Base-by-base conservation (phyloP, 2,888 invertebrate genomes). In the Lissonota sp. region DNA sequence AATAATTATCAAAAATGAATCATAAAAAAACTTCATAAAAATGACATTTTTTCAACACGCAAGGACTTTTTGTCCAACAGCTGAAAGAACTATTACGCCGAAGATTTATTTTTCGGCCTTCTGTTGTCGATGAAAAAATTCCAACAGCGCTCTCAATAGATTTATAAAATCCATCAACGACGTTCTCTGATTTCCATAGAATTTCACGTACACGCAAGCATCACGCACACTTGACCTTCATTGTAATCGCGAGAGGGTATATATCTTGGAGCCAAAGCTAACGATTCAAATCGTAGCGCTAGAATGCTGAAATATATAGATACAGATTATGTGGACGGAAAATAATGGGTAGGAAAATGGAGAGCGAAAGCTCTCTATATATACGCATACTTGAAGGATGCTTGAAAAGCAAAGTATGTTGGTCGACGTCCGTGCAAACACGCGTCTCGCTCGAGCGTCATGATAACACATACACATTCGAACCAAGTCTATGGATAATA, bases 361-460 rank as follows among this genome's bases (percentile, higher is more conserved):
- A 76, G 72, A 76, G 67, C 46, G 69, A 73, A 55, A 74, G 42
- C 70, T 77, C 60, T 58, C 12, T n/a, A n/a, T n/a, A n/a, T n/a
- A n/a, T n/a, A n/a, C n/a, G n/a, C n/a, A 46, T 66, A 14, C 16
- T 63, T 74, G 63, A 66, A 62, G 70, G 46, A 58, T 39, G 8
- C 16, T 14, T 10, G 49, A 8, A 8, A n/a, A n/a, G 16, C 6
- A 42, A 14, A 78, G 64, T 51, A 63, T 39, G 42, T 72, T 16
- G 8, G 16, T 46, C 53, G 26, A 44, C 8, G 49, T 63, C 1
- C 44, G 57, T 4, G 71, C n/a, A n/a, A 74, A 78, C 71, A 74
- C 81, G 71, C 74, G 78, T 39, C 64, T 6, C 39, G 55, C 70
- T 74, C 60, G 60, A 40, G 74, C 73, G 60, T 26, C 39, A 58